Conservation (phyloP, 2,888 invertebrate species). For the Chaetogeoica ovagalla region DNA sequence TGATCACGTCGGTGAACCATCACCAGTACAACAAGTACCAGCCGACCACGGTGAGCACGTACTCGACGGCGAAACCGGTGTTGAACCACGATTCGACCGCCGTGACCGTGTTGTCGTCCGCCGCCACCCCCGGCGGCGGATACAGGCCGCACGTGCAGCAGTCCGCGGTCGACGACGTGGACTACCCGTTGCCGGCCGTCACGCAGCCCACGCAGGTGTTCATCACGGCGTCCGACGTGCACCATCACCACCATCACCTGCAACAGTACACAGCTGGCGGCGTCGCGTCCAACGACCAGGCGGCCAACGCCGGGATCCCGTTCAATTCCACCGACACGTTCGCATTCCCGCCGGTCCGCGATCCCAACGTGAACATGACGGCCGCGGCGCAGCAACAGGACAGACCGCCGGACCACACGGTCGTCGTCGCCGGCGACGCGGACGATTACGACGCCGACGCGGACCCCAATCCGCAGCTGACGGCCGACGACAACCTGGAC, state of each 20-base stretch:
- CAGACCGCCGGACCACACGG: constrained; percentile 57
- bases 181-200: constrained; percentile 10
- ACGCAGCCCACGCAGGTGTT: constrained; percentile 30
- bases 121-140: background rate
- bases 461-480: constrained; percentile 77
- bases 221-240: constrained; percentile 32
- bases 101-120: background rate
- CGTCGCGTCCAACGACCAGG: constrained; percentile 4
- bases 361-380: constrained; percentile 78
- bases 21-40: constrained; percentile 43
- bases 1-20: constrained; percentile 46
- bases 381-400: constrained; percentile 62
- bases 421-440: constrained; percentile 59
- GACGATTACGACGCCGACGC: constrained; percentile 67
- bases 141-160: constrained; percentile 26
- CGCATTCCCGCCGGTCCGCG: constrained; percentile 83
- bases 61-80: constrained; percentile 53
- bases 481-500: constrained; percentile 76
- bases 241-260: constrained; percentile 8
- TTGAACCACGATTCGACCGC: constrained; percentile 15
- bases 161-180: background rate
- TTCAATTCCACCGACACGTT: constrained; percentile 64
- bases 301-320: background rate
- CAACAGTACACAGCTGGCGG: background rate
- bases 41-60: constrained; percentile 4